These are phyloP conservation scores for Mimas tiliae DNA, from an alignment of 2,888 invertebrate species.

Conservation along the genomic window DNA sequence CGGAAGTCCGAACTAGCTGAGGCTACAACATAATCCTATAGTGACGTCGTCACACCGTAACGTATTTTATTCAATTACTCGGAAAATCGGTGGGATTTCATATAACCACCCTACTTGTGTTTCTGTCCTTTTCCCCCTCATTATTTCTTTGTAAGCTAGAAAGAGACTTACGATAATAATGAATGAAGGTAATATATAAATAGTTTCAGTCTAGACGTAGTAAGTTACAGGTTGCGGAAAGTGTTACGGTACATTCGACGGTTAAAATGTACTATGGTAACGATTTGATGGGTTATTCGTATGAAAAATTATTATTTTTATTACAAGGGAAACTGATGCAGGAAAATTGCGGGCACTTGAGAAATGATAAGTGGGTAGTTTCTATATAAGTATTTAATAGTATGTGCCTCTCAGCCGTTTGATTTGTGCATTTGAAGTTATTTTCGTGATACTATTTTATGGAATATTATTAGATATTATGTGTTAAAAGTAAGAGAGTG, in stretches of 20 bases:
- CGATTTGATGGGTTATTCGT: conserved; percentile 16
- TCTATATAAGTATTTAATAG: not conserved
- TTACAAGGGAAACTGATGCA: not conserved
- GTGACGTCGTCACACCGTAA: conserved; percentile 74
- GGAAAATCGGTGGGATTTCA: conserved; percentile 78
- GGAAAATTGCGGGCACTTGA: conserved; percentile 9
- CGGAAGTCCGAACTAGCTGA: conserved; percentile 39
- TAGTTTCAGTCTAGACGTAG: conserved; percentile 81
- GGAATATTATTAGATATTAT: too few relatives aligned
- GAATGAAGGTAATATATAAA: conserved; percentile 76
- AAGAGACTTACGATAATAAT: conserved; percentile 58
- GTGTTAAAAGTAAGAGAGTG: too few relatives aligned
- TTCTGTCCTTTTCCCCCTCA: conserved; percentile 48
- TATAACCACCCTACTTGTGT: conserved; percentile 56
- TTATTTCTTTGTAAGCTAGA: conserved; percentile 38
- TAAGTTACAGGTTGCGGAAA: conserved; percentile 70
- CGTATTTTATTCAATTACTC: conserved; percentile 80
- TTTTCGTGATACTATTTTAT: not conserved
- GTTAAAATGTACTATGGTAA: conserved; percentile 56
- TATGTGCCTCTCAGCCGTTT: too few relatives aligned
- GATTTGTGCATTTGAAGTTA: not conserved
- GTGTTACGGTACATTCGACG: conserved; percentile 54
- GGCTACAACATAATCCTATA: conserved; percentile 60
- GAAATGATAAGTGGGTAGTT: conserved; percentile 10
- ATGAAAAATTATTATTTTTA: conserved; percentile 13